Percentiles rank a stretch among this genome's conserved stretches.
Conservation (phyloP, 2,797 vertebrate genomes). For the Periparus ater region DNA sequence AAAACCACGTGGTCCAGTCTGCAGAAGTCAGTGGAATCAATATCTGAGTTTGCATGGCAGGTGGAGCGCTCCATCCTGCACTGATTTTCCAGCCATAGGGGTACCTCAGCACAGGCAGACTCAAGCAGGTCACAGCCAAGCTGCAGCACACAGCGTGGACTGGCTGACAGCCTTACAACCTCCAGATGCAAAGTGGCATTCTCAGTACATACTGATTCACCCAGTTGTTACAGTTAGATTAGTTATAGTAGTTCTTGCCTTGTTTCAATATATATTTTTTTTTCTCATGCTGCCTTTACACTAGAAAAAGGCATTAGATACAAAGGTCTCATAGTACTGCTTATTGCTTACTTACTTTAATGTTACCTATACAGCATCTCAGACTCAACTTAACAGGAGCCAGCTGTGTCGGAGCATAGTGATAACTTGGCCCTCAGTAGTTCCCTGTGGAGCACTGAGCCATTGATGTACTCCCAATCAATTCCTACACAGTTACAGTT, state of each 20-base stretch:
- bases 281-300: neutral
- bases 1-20: neutral
- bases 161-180: neutral
- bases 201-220: neutral
- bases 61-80: accelerated
- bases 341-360: conserved; percentile 35
- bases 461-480: conserved; percentile 62
- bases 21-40: neutral
- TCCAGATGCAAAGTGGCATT: neutral
- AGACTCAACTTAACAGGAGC: conserved; percentile 46
- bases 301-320: neutral
- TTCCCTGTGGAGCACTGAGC: conserved; percentile 26
- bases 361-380: conserved; percentile 35
- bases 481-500: conserved; percentile 65
- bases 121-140: neutral
- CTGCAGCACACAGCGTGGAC: neutral
- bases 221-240: neutral
- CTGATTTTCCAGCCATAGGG: neutral
- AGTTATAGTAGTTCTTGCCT: neutral
- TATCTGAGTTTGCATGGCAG: accelerated
- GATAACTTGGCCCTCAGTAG: conserved; percentile 49
- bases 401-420: conserved; percentile 33
- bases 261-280: neutral
- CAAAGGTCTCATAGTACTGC: neutral
- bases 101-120: neutral